A percentile compares a stretch with the other conserved stretches of the same genome.
Conservation (phyloP, 2,797 vertebrate species). For the Chaetodon trifasciatus region DNA sequence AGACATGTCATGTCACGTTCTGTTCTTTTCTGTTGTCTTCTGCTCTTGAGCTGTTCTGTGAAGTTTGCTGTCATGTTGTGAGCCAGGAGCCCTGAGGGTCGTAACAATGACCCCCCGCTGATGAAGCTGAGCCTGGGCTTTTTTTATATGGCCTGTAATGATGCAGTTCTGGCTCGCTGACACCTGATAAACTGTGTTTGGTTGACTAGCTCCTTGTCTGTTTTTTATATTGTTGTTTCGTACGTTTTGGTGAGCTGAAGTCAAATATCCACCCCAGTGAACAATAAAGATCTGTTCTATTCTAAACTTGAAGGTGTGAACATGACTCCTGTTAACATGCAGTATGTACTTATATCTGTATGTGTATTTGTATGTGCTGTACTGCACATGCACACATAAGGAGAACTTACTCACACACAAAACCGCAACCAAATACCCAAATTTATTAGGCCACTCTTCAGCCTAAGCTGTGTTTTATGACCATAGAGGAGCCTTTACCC, state of each 20-base stretch:
- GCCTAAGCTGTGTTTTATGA: slow-evolving; percentile 46
- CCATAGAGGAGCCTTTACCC: slow-evolving; percentile 30
- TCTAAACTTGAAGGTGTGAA: too few relatives aligned
- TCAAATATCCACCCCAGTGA: too few relatives aligned
- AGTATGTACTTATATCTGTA: not conserved
- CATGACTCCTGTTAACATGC: not conserved
- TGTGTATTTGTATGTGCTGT: not conserved
- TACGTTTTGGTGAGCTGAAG: too few relatives aligned
- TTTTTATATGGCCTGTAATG: slow-evolving; percentile 45
- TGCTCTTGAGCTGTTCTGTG: slow-evolving; percentile 20
- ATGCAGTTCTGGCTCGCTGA: slow-evolving; percentile 49
- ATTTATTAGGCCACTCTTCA: slow-evolving; percentile 16
- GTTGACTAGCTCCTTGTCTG: too few relatives aligned
- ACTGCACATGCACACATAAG: not conserved
- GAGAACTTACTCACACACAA: slow-evolving; percentile 1
- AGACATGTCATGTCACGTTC: not conserved
- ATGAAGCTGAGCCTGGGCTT: slow-evolving; percentile 31
- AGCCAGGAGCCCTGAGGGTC: slow-evolving; percentile 37
- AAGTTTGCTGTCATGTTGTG: slow-evolving; percentile 9
- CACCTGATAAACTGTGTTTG: slow-evolving; percentile 58
- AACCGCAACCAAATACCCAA: slow-evolving; percentile 9
- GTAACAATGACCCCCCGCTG: slow-evolving; percentile 46
- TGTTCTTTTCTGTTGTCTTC: not conserved
- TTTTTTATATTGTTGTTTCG: too few relatives aligned
- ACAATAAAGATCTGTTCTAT: too few relatives aligned